Base-by-base conservation (phyloP, 2,113 vertebrate species). In the Micronisus gabar region DNA sequence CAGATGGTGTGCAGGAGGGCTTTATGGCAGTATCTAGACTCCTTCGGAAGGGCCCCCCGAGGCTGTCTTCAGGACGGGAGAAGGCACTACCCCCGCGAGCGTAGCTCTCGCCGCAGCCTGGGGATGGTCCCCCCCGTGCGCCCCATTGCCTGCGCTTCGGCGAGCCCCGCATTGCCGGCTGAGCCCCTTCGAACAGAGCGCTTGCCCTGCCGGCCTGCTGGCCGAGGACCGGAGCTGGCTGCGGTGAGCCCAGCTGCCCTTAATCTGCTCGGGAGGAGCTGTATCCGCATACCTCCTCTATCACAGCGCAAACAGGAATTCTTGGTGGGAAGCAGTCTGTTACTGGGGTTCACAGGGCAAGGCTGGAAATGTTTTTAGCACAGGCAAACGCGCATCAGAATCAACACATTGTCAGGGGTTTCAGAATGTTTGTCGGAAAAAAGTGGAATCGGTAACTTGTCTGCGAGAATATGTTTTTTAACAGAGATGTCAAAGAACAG, bases 41-140 rank as follows among this genome's bases (percentile, higher is more conserved):
- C 4, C 55, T n/a, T 76, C 7, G 50, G 29, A 25, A 67, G 65
- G 50, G 59, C 34, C 81, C 32, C 27, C 26, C 38, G 65, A 48
- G 62, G 40, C 63, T 58, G 23, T 38, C 47, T 84, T 63, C 73
- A 40, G 38, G 68, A 8, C 19, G 45, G 38, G 38, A 81, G 65
- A 74, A 65, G 43, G 27, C 45, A 10, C 21, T 18, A 70, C 13
- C 9, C 3, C 74, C 56, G 66, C 40, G 45, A 36, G 32, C 38
- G 6, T 0, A 55, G 71, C 55, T 83, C 30, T 48, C 17, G 11
- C 11, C 12, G 25, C 62, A 53, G 43, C 71, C 40, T 73, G 52
- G 27, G 36, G 21, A 43, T 1, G 5, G 3, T 32, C 5, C n/a
- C 14, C 14, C 26, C 36, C 45, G 1, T 0, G 2, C 53, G 12